Conservation (phyloP, 2,113 vertebrate genomes). For the Pollachius pollachius region DNA sequence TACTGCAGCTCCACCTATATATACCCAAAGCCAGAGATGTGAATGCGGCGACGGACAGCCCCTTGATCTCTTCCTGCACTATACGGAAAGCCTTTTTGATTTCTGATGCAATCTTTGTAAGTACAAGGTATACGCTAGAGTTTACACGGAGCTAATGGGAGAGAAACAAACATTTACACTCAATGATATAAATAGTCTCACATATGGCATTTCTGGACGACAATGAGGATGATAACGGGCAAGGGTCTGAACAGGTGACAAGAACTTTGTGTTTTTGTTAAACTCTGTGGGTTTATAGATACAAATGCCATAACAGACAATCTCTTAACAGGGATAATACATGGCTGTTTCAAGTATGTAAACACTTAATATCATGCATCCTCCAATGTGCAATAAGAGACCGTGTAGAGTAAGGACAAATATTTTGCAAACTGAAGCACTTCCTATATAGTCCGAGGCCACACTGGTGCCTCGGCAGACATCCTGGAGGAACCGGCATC, state of each 20-base stretch:
- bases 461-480: constrained; percentile 37
- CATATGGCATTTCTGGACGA: constrained; percentile 32
- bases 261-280: constrained; percentile 49
- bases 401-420: constrained; percentile 55
- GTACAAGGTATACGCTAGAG: constrained; percentile 34
- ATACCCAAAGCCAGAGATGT: constrained; percentile 56
- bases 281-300: constrained; percentile 48
- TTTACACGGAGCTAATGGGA: constrained; percentile 43
- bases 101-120: constrained; percentile 31
- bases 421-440: constrained; percentile 63
- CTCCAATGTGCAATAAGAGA: constrained; percentile 74
- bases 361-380: constrained; percentile 77
- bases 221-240: constrained; percentile 28
- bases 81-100: constrained; percentile 27
- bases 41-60: constrained; percentile 49
- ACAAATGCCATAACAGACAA: constrained; percentile 53
- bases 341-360: constrained; percentile 74
- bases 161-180: constrained; percentile 37
- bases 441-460: constrained; percentile 46
- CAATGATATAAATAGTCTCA: constrained; percentile 49
- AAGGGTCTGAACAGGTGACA: constrained; percentile 19
- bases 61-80: constrained; percentile 33
- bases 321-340: constrained; percentile 61
- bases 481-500: constrained; percentile 30
- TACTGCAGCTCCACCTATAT: constrained; percentile 68